phyloP scores from a whole-genome alignment of 64 coral and sea anemone genomes.

The Acropora yongei region DNA sequence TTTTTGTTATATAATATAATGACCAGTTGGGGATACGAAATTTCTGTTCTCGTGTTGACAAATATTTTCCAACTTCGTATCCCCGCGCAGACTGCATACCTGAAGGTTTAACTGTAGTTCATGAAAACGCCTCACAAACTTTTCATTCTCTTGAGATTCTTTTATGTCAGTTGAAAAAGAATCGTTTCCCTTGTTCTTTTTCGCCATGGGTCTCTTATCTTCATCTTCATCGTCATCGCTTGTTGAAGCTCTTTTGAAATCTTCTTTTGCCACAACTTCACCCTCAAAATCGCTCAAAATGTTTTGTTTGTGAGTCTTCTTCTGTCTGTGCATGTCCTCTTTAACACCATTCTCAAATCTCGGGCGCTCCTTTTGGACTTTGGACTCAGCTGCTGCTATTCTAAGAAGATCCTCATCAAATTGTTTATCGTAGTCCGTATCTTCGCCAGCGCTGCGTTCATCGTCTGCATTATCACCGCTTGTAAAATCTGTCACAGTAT shows the following conservation, averaged over 20 bases:
- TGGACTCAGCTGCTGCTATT: slow-evolving; percentile 19
- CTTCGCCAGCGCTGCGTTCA: background rate
- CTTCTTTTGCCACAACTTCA: background rate
- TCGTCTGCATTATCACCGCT: slow-evolving; percentile 6
- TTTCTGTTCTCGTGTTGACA: too few relatives aligned
- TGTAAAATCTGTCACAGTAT: background rate
- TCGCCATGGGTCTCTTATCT: slow-evolving; percentile 16
- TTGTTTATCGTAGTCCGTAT: slow-evolving; percentile 34
- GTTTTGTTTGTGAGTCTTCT: background rate
- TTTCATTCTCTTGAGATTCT: background rate
- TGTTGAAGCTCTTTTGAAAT: background rate
- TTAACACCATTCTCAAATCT: background rate
- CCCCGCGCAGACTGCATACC: background rate
- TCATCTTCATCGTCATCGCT: background rate
- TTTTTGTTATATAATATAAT: too few relatives aligned
- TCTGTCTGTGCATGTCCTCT: background rate
- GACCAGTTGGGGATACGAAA: too few relatives aligned
- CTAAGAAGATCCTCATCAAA: slow-evolving; percentile 32
- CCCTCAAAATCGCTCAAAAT: slow-evolving; percentile 25
- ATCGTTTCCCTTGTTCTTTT: background rate
- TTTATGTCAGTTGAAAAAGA: background rate
- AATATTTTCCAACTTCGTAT: too few relatives aligned
- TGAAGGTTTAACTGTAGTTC: background rate
- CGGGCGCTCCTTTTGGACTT: background rate
- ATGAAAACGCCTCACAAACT: background rate